These are phyloP conservation scores for Lysandra coridon DNA, from an alignment of 2,888 invertebrate genomes.

Conservation along the genomic window DNA sequence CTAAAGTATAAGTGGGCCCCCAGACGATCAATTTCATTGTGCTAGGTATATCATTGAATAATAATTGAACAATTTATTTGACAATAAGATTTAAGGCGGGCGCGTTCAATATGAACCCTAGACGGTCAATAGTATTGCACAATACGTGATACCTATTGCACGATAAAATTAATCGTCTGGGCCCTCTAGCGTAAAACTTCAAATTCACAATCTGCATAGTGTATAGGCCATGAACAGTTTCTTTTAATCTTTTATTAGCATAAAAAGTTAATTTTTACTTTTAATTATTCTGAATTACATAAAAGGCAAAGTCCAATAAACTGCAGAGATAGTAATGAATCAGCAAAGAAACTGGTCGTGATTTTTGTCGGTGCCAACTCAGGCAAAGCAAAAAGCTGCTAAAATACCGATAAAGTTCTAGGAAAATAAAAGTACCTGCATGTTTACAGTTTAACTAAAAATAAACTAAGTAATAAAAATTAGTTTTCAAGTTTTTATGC, in stretches of 20 bases:
- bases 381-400: background rate
- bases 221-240: background rate
- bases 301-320: background rate
- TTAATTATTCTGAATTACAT: background rate
- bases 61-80: too few species aligned
- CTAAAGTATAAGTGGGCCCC: too few species aligned
- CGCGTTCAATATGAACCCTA: too few species aligned
- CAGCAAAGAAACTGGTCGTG: conserved; percentile 4
- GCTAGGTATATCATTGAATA: too few species aligned
- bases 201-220: background rate
- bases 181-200: background rate
- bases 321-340: background rate
- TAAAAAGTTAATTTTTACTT: conserved; percentile 3
- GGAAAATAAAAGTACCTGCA: background rate
- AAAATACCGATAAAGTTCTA: background rate
- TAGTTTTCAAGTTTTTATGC: too few species aligned
- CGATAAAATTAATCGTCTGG: too few species aligned
- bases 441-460: background rate
- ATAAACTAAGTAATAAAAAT: too few species aligned
- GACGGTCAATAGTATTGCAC: too few species aligned
- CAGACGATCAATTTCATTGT: too few species aligned
- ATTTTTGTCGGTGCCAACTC: background rate
- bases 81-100: too few species aligned
- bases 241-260: background rate
- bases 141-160: too few species aligned